phyloP scores from a whole-genome alignment of 2,888 invertebrate species.

The Strigamia maritima region DNA sequence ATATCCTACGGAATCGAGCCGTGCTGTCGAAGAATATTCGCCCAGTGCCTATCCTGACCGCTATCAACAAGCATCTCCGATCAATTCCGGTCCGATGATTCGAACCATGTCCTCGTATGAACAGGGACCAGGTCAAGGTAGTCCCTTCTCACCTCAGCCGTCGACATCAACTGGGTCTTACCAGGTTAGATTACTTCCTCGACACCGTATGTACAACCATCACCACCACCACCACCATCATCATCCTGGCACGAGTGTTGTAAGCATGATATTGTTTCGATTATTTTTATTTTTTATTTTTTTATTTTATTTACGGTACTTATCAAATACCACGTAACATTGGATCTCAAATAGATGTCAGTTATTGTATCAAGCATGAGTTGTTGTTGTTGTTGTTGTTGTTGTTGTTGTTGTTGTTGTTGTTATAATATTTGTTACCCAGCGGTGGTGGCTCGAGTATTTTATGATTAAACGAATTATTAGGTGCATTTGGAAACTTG shows the following conservation, averaged over 20 bases:
- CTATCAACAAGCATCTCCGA: slow-evolving; percentile 9
- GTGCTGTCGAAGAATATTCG: slow-evolving; percentile 34
- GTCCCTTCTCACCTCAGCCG: slow-evolving; percentile 51
- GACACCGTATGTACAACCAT: slow-evolving; percentile 35
- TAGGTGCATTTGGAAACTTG: too few relatives aligned
- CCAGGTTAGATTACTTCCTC: slow-evolving; percentile 37
- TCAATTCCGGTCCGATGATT: slow-evolving; percentile 36
- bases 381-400: not conserved
- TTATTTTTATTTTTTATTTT: slow-evolving; percentile 31
- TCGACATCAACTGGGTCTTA: slow-evolving; percentile 40
- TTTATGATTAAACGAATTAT: not conserved
- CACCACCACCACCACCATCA: slow-evolving; percentile 29
- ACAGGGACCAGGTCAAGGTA: slow-evolving; percentile 22
- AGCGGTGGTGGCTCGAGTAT: not conserved
- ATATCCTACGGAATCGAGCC: slow-evolving; percentile 26
- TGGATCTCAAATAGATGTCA: too few relatives aligned
- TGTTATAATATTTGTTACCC: not conserved
- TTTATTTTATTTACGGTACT: not conserved
- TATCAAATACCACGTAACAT: too few relatives aligned
- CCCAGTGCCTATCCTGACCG: slow-evolving; percentile 34
- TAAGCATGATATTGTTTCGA: slow-evolving; percentile 7
- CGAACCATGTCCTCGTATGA: slow-evolving; percentile 23
- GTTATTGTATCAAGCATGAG: not conserved
- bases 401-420: not conserved
- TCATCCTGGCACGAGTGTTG: not conserved